phyloP scores from a whole-genome alignment of 2,113 vertebrate species.

The Lucifuga dentata region DNA sequence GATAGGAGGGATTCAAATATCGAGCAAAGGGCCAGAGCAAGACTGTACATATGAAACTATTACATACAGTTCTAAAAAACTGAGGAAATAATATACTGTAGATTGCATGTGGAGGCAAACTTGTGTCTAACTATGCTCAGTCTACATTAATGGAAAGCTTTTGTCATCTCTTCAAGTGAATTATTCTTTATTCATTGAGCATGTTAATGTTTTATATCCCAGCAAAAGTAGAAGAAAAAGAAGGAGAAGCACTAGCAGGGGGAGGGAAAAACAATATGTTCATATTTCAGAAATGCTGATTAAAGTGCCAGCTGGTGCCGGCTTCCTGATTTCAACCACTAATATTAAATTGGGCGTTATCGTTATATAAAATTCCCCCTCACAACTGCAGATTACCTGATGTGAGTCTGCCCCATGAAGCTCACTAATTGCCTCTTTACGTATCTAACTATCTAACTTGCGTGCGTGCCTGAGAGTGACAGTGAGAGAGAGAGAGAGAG shows the following conservation, averaged over 20 bases:
- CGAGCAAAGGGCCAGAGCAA: too few relatives aligned
- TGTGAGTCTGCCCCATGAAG: slow-evolving; percentile 49
- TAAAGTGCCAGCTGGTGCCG: slow-evolving; percentile 59
- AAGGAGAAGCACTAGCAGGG: slow-evolving; percentile 6
- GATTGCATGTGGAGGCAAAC: slow-evolving; percentile 16
- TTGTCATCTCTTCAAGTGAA: slow-evolving; percentile 59
- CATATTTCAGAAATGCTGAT: slow-evolving; percentile 67
- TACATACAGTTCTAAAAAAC: slow-evolving; percentile 13
- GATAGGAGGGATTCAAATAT: too few relatives aligned
- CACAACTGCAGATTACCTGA: slow-evolving; percentile 37
- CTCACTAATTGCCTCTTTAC: slow-evolving; percentile 51
- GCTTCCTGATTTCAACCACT: slow-evolving; percentile 37
- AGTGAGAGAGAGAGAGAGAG: not conserved
- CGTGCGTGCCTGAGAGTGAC: slow-evolving; percentile 25
- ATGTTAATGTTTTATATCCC: slow-evolving; percentile 71
- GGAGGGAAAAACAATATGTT: slow-evolving; percentile 20
- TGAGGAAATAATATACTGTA: slow-evolving; percentile 10
- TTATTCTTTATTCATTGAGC: slow-evolving; percentile 73
- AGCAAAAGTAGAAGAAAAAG: slow-evolving; percentile 40
- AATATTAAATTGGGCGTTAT: slow-evolving; percentile 47
- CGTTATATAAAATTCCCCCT: slow-evolving; percentile 46
- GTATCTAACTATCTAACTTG: slow-evolving; percentile 28
- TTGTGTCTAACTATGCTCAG: slow-evolving; percentile 26
- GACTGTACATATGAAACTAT: too few relatives aligned
- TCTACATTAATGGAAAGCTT: slow-evolving; percentile 38